Evolutionary conservation across 2,888 invertebrate genomes (phyloP).

Genomic region (Diarsia rubi): DNA sequence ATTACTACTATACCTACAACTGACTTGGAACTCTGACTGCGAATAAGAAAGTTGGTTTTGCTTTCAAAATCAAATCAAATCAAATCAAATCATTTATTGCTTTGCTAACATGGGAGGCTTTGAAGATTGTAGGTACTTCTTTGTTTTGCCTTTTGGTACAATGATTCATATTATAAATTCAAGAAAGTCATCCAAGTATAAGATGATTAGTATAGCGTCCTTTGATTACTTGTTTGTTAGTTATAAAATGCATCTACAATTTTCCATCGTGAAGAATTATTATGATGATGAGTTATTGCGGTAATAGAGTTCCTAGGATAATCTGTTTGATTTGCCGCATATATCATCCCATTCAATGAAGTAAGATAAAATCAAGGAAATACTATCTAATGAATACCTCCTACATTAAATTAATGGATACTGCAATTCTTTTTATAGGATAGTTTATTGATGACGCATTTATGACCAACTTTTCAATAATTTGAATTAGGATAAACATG

Average conservation of each 20-base stretch:
- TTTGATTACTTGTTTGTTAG: neutral
- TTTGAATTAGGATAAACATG: neutral
- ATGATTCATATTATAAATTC: neutral
- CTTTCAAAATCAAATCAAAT: neutral
- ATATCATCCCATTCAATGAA: slow-evolving; percentile 10
- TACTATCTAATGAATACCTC: neutral
- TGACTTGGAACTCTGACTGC: neutral
- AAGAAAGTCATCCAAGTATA: neutral
- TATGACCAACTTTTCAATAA: neutral
- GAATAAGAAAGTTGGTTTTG: neutral
- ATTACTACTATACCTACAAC: neutral
- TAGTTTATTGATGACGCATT: neutral
- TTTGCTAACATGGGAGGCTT: too few species aligned
- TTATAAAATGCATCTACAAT: slow-evolving; percentile 7
- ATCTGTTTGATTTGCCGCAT: slow-evolving; percentile 11
- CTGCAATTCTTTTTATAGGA: neutral
- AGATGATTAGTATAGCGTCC: neutral
- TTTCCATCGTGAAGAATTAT: neutral
- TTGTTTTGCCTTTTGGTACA: neutral
- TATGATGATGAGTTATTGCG: neutral
- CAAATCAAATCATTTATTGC: too few species aligned
- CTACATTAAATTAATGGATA: neutral
- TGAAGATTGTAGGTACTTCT: neutral
- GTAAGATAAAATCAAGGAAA: neutral
- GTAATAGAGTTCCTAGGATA: slow-evolving; percentile 1